phyloP scores from a whole-genome alignment of 2,797 vertebrate species.

The Enteromius trimaculatus region DNA sequence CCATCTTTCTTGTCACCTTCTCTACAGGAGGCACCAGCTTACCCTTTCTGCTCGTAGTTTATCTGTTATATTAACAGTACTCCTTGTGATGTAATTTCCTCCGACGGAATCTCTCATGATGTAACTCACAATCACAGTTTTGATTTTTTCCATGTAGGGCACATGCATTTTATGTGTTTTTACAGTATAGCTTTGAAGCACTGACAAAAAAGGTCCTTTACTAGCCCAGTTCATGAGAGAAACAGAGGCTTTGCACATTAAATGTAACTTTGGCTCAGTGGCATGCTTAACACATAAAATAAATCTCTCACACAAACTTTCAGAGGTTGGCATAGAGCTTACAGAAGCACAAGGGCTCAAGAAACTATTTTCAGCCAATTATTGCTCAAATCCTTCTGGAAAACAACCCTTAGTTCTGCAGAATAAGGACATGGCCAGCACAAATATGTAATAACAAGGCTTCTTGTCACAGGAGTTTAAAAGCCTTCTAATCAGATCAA shows the following conservation, averaged over 20 bases:
- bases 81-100: conserved; percentile 61
- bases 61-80: conserved; percentile 43
- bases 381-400: conserved; percentile 69
- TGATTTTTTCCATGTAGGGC: conserved; percentile 9
- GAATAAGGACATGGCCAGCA: conserved; percentile 61
- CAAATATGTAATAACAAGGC: conserved; percentile 64
- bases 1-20: conserved; percentile 74
- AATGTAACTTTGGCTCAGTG: conserved; percentile 62
- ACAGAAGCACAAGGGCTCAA: conserved; percentile 67
- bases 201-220: conserved; percentile 44
- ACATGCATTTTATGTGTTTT: conserved; percentile 38
- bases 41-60: conserved; percentile 57
- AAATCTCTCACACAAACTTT: conserved; percentile 44
- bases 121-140: neutral
- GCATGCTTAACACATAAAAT: conserved; percentile 52
- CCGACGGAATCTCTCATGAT: neutral
- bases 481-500: conserved; percentile 74
- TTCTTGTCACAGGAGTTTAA: conserved; percentile 69
- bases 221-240: conserved; percentile 46
- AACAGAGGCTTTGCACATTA: conserved; percentile 57
- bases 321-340: conserved; percentile 62
- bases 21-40: conserved; percentile 69
- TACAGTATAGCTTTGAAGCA: conserved; percentile 52
- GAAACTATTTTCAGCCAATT: conserved; percentile 73
- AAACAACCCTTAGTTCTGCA: conserved; percentile 66